Base-by-base conservation (phyloP, 92 coral and sea anemone genomes). In the Zoanthus solanderi region DNA sequence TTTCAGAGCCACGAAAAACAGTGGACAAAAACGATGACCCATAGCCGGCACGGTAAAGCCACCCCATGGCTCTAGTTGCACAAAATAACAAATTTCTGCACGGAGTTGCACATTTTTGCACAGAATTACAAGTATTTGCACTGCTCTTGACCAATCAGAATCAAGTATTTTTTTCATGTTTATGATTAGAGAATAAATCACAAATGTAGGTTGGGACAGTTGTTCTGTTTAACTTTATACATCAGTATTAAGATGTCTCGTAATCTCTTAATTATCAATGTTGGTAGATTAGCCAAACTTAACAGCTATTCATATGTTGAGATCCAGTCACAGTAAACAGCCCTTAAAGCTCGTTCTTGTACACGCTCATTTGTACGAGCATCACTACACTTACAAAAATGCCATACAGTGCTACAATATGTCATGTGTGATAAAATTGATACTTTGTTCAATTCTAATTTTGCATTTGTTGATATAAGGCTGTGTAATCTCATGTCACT, bases 341-440 rank as follows among this genome's bases (percentile, higher is more conserved):
- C 90, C 63, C 76, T 63, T 58, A 77, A 16, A 61, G 77, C 90
- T 77, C 85, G 54, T 68, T 67, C 85, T 52, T 78, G 85, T 29
- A 77, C 74, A 45, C 85, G 29, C 63, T 87, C 85, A 32, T 78
- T 52, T 48, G 67, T 87, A 15, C 68, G 28, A 23, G 77, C 18
- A 68, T 87, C 90, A 67, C 85, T 87, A 28, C 48, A 17, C 14
- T 83, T 72, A 42, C 85, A 77, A 29, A 87, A 87, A 52, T 87
- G 90, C 90, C 85, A 78, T 42, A 67, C 78, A 50, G 48, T 42
- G 60, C 83, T 75, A 78, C 86, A 87, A 65, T 78, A 78, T 18
- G 53, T 87, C 53, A 87, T 17, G 50, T 76, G 65, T 32, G 85
- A 79, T 47, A 87, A 63, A 78, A 87, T 87, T 42, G 85, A 86